Evolutionary conservation across 2,113 vertebrate genomes (phyloP), one percentile per base, ranked within the genome.

Genomic region (Chitala chitala): DNA sequence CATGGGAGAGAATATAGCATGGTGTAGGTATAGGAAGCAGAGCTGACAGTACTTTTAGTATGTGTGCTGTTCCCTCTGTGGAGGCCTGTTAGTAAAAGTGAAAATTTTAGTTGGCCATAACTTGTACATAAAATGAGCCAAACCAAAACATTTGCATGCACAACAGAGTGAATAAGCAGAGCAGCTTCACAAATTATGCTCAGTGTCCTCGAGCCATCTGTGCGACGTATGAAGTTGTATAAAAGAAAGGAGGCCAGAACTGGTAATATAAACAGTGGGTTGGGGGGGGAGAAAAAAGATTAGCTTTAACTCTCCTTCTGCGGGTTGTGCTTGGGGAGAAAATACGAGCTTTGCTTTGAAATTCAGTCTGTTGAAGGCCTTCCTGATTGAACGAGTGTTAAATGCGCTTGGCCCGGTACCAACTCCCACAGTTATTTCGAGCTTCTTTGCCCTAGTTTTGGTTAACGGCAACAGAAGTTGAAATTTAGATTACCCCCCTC

Each of bases 391-490:
- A 38, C 33, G 31, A n/a, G 1, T 20, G 6, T 36, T 26, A 63
- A 3, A 7, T 36, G 10, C 17, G 59, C 59, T 33, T 63, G 59
- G 33, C 7, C 59, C 29, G 15, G 17, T 63, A 63, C 33, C 59
- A 63, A 33, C 59, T 63, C 15, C 59, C 38, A 33, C 17, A 36
- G 33, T 36, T 63, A 63, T 63, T 63, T n/a, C 38, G 59, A 63
- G 59, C 33, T 22, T 20, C 15, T 63, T 38, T 63, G 33, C 33
- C 59, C 59, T 38, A 63, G 1, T 63, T 63, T 38, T 63, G 59
- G 17, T 20, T 63, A 63, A 63, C 38, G 38, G 59, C 17, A 1
- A 29, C 59, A 63, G 38, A 63, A 63, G 31, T 29, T 63, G 59
- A 63, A 17, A 29, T 63, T 36, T 38, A 63, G 17, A 38, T 8